Base-by-base conservation (phyloP, 1,140 invertebrate species). In the Batillaria attramentaria region DNA sequence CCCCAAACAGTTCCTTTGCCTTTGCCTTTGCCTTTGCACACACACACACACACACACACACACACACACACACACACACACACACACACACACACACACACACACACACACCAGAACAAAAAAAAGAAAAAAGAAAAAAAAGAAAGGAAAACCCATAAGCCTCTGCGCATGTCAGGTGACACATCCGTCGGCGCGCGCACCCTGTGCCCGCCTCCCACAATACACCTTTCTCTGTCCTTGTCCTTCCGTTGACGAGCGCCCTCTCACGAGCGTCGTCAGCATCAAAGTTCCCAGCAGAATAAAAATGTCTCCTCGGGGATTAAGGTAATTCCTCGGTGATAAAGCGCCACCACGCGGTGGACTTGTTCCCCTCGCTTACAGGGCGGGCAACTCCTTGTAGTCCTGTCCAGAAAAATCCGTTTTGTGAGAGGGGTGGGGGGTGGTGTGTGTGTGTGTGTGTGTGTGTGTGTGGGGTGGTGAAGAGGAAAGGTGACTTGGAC, bases 221-320 rank as follows among this genome's bases (percentile, higher is more conserved):
- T 35, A 35, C 6, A 37, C 33, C 66, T 69, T 69, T 35, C 3
- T 41, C 66, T 69, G 8, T 69, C 39, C 66, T 13, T 18, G 37
- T 28, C 31, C 10, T 6, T 28, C 3, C 35, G 5, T 42, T 70
- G 16, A 42, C 41, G 68, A 42, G 10, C 37, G 37, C 24, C 18
- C 68, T 70, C 68, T 70, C 68, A 42, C 68, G 37, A 41, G 68
- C n/a, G 18, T 20, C n/a, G n/a, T 1, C 33, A 39, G 72, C 72
- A 37, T 73, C 72, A 73, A 73, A 73, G 72, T 37, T 54, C 6
- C 18, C 46, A 8, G 28, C 72, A 31, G 46, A 33, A 73, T 73
- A n/a, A 60, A 57, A 57, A 3, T n/a, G 72, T 73, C 72, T 35
- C 72, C 31, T 57, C 46, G 13, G 72, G 72, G 72, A 73, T 73